Conservation (phyloP, 2,113 vertebrate genomes). For the Lynx canadensis region DNA sequence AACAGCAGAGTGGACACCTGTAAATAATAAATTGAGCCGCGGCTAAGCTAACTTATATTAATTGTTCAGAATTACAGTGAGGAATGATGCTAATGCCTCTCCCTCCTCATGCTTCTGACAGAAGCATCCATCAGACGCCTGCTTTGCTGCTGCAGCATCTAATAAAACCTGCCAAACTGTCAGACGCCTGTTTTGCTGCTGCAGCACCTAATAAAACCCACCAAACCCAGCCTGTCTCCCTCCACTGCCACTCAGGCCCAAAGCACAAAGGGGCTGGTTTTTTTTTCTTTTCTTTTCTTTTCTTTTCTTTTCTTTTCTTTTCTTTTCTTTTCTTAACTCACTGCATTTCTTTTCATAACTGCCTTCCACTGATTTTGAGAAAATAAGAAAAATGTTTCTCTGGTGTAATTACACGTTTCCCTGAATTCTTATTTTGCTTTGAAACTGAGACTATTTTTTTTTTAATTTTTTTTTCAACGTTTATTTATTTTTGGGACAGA, state of each 20-base stretch:
- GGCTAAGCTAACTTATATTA: constrained; percentile 75
- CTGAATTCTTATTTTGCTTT: not conserved
- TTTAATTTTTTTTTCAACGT: no score
- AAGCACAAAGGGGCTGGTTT: not conserved
- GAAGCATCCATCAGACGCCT: not conserved
- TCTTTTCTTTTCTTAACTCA: no score
- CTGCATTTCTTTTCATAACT: not conserved
- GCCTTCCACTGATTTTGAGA: not conserved
- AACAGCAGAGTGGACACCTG: constrained; percentile 63
- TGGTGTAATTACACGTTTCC: not conserved
- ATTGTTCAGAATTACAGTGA: constrained; percentile 75
- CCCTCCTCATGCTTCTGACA: constrained; percentile 19
- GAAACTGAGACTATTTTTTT: not conserved
- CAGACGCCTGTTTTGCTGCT: not conserved
- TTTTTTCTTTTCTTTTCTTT: no score
- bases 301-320: no score
- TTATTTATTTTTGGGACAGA: no score
- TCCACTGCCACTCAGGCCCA: not conserved
- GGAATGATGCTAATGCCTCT: constrained; percentile 44
- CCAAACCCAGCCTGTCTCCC: not conserved
- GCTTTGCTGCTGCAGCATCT: not conserved
- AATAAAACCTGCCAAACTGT: not conserved
- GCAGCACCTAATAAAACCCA: not conserved
- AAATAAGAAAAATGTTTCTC: not conserved
- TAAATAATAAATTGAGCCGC: constrained; percentile 74